phyloP scores from a whole-genome alignment of 2,888 invertebrate species.

The Andrena dorsata region DNA sequence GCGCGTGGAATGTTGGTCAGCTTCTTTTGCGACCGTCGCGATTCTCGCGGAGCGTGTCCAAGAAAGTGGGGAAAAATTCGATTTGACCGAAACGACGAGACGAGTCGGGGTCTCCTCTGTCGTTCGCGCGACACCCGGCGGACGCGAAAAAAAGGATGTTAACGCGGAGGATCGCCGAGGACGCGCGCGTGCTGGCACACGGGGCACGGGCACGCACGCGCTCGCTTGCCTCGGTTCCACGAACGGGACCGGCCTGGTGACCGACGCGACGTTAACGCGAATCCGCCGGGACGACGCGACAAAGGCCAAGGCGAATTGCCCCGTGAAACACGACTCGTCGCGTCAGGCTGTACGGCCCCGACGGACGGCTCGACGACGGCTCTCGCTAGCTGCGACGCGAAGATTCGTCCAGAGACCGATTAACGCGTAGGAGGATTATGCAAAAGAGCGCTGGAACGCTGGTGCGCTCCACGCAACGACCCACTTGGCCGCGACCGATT shows the following conservation, averaged over 20 bases:
- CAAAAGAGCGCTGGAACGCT: constrained; percentile 40
- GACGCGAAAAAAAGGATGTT: constrained; percentile 47
- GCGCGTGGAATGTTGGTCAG: constrained; percentile 10
- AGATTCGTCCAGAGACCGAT: constrained; percentile 47
- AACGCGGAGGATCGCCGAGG: constrained; percentile 8
- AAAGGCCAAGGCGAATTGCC: constrained; percentile 77
- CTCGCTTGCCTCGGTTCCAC: constrained; percentile 46
- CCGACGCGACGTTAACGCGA: constrained; percentile 36
- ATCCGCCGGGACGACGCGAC: constrained; percentile 39
- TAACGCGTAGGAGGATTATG: constrained; percentile 61
- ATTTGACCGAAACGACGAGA: not conserved
- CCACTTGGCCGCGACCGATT: constrained; percentile 15
- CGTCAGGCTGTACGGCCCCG: not conserved
- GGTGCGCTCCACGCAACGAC: constrained; percentile 12
- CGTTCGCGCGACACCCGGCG: constrained; percentile 16
- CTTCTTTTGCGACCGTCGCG: not conserved
- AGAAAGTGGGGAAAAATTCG: not conserved
- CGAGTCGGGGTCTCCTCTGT: not conserved
- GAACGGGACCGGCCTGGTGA: constrained; percentile 40
- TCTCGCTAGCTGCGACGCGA: constrained; percentile 24
- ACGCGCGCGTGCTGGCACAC: too few species aligned
- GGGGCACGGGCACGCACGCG: constrained; percentile 20
- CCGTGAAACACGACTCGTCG: constrained; percentile 68
- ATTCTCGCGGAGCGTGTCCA: not conserved
- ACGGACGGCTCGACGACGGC: not conserved